These are phyloP conservation scores for Tetragnatha montana DNA, from an alignment of 2,888 invertebrate genomes.

Conservation along the genomic window DNA sequence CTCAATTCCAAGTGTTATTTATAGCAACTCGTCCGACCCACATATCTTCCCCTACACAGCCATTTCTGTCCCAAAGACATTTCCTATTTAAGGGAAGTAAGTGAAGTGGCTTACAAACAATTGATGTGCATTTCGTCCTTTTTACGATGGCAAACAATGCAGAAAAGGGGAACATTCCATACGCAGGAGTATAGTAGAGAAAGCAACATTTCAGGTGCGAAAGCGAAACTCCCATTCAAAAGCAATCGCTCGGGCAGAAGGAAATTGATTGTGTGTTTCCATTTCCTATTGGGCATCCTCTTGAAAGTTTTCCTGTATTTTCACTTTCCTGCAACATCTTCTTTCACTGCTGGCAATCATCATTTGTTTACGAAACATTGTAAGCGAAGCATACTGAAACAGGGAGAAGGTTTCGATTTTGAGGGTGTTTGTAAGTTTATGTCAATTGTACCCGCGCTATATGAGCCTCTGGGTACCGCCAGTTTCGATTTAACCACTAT, in stretches of 20 bases:
- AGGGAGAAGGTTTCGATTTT: not conserved
- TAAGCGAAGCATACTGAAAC: not conserved
- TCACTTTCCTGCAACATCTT: constrained; percentile 19
- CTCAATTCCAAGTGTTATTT: too few species aligned
- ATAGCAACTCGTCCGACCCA: too few species aligned
- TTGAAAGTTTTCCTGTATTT: constrained; percentile 21
- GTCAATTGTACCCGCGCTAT: too few species aligned
- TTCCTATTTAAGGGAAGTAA: not conserved
- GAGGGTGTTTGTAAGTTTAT: too few species aligned
- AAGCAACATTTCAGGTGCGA: not conserved
- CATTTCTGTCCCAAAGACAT: not conserved
- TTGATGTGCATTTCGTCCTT: not conserved
- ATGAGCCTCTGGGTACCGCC: too few species aligned
- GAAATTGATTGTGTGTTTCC: constrained; percentile 39
- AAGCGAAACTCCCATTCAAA: constrained; percentile 45
- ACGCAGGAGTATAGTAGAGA: not conserved
- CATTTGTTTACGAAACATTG: constrained; percentile 20
- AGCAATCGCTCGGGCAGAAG: constrained; percentile 21
- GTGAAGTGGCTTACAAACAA: not conserved
- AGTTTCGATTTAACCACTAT: too few species aligned
- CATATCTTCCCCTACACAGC: too few species aligned
- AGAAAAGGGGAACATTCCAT: not conserved
- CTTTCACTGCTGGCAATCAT: constrained; percentile 11
- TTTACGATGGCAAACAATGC: not conserved
- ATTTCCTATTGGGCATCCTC: constrained; percentile 20